Evolutionary conservation across 2,113 vertebrate species (phyloP), one percentile per base, ranked within the genome.

Genomic region (Ariopsis seemanni): DNA sequence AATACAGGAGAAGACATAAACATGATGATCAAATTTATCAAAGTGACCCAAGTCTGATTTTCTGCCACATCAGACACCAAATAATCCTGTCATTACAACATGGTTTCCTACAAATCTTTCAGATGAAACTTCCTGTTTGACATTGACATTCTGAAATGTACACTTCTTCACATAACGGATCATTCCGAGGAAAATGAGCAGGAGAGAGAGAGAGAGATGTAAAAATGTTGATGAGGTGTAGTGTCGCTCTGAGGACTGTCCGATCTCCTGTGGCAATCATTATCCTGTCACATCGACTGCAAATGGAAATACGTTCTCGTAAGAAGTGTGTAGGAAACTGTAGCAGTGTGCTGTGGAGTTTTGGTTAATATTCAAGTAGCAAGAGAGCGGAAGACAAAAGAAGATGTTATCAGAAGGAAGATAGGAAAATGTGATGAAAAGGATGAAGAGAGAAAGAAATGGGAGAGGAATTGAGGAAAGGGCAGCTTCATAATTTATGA

Each of bases 401-500:
- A 25, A 83, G 77, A 72, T 53, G 81, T 75, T 63, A 42, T 15
- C 27, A 50, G 52, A 84, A 42, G 34, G 18, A 78, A 77, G 82
- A 85, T 71, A 63, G 65, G 77, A 60, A 69, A 52, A 84, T 42
- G 67, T 84, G 85, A 74, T 67, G 60, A 85, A 71, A 81, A 80
- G 30, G 80, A 60, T 81, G 82, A 78, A 87, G 77, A 88, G 72
- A 79, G 53, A 57, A 30, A 86, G 42, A 89, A 75, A 65, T 77
- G 79, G 78, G 42, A 55, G 72, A 80, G 80, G 75, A 67, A 55
- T 69, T 83, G 30, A 52, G 86, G 75, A 79, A 86, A 86, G 78
- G 82, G 53, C 67, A 91, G 92, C 93, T 95, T 92, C 93, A 95
- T 95, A 95, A 95, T 95, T 95, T 93, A 95, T 95, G 94, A 95